These are phyloP conservation scores for Pseudachorutes palmiensis DNA, from an alignment of 1,140 invertebrate species.

Conservation along the genomic window DNA sequence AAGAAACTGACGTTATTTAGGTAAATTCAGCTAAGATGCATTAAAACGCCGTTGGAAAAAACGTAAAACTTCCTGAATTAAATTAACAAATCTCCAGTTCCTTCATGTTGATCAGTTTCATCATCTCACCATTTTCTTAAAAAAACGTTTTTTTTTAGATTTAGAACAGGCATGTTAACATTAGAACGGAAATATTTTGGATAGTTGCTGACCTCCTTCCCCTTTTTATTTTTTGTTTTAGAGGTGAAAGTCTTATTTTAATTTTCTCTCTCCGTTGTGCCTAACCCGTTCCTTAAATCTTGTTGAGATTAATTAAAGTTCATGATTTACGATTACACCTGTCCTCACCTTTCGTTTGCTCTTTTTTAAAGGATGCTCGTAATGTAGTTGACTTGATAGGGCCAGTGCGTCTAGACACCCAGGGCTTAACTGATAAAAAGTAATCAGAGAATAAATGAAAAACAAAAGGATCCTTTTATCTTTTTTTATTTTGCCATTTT, in stretches of 20 bases:
- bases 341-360: not conserved
- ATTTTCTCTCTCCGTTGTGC: not conserved
- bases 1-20: no score
- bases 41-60: no score
- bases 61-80: no score
- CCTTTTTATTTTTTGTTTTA: not conserved
- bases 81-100: no score
- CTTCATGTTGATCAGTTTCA: no score
- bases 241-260: not conserved
- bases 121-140: no score
- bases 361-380: not conserved
- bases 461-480: not conserved
- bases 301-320: constrained; percentile 1
- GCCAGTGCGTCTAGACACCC: not conserved
- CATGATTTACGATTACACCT: constrained; percentile 1
- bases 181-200: no score
- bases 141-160: no score
- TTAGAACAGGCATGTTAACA: no score
- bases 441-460: not conserved
- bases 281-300: not conserved
- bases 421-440: not conserved
- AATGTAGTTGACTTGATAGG: no score
- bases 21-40: no score
- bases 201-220: no score
- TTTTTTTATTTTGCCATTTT: not conserved